Conservation (phyloP, 2,888 invertebrate species). For the Tetragonisca angustula region DNA sequence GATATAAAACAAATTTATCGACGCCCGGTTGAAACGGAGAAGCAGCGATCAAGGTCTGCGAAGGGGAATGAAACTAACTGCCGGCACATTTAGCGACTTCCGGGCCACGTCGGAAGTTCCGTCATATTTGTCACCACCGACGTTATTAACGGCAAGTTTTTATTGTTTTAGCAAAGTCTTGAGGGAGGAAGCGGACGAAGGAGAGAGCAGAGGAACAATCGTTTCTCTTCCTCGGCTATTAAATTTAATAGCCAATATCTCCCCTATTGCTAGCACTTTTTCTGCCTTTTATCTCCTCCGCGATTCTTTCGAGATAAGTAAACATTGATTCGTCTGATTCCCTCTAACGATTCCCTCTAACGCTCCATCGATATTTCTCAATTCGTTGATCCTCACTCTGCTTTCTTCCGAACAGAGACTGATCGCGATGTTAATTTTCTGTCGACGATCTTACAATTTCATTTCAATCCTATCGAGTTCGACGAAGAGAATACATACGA, state of each 20-base stretch:
- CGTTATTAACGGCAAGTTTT: slow-evolving; percentile 66
- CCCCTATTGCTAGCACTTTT: slow-evolving; percentile 44
- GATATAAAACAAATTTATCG: slow-evolving; percentile 7
- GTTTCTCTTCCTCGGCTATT: slow-evolving; percentile 72
- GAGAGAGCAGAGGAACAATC: slow-evolving; percentile 59
- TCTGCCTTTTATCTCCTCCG: slow-evolving; percentile 38
- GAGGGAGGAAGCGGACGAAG: slow-evolving; percentile 10
- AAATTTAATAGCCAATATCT: slow-evolving; percentile 78
- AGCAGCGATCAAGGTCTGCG: background rate
- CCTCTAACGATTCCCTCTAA: slow-evolving; percentile 23
- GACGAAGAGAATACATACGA: background rate
- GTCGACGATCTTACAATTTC: background rate
- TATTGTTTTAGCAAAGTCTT: slow-evolving; percentile 67
- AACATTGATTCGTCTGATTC: slow-evolving; percentile 39
- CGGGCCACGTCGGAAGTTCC: slow-evolving; percentile 77
- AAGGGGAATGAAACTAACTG: slow-evolving; percentile 40
- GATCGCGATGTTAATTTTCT: background rate
- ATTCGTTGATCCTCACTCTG: background rate
- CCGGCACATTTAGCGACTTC: slow-evolving; percentile 76
- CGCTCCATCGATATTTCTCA: background rate
- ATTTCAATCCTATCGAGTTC: background rate
- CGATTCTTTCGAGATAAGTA: slow-evolving; percentile 54
- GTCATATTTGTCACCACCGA: slow-evolving; percentile 79
- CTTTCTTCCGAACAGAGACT: background rate
- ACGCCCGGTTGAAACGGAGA: slow-evolving; percentile 5